Evolutionary conservation across 2,113 vertebrate genomes (phyloP).

Genomic region (Aphyosemion australe): DNA sequence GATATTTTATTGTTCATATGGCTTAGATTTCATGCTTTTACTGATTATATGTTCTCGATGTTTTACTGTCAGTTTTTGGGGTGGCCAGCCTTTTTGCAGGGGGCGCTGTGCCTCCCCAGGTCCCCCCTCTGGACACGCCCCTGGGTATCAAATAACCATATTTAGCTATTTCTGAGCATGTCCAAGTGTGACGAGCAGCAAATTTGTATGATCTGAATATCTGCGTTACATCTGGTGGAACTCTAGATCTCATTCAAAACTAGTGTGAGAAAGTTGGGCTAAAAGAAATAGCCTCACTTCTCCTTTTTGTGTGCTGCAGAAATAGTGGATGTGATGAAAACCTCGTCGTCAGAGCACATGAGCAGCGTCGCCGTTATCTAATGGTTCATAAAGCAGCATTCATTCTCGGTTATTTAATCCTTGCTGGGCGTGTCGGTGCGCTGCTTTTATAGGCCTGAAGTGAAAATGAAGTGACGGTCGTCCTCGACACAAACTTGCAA

Average conservation of each 20-base stretch:
- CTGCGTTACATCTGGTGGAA: neutral
- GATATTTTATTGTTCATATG: no score
- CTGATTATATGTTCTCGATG: no score
- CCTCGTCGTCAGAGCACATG: constrained; percentile 53
- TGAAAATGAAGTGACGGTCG: constrained; percentile 12
- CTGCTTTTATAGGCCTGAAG: constrained; percentile 15
- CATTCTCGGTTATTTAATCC: constrained; percentile 35
- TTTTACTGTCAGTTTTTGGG: no score
- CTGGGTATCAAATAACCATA: no score
- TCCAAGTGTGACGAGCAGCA: no score
- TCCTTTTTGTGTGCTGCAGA: constrained; percentile 42
- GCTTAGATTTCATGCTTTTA: no score
- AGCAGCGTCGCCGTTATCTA: constrained; percentile 48
- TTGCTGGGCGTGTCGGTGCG: constrained; percentile 19
- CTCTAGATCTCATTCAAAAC: neutral
- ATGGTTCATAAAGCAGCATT: constrained; percentile 47
- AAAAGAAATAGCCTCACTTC: constrained; percentile 44
- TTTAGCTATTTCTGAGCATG: no score
- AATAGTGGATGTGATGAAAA: constrained; percentile 48
- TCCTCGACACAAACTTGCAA: neutral
- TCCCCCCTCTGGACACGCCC: no score
- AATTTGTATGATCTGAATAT: no score
- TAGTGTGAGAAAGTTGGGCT: constrained; percentile 35
- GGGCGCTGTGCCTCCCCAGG: no score
- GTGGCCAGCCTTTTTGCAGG: no score